These are phyloP conservation scores for Turdus rufiventris DNA, from an alignment of 2,113 vertebrate species.

Conservation along the genomic window DNA sequence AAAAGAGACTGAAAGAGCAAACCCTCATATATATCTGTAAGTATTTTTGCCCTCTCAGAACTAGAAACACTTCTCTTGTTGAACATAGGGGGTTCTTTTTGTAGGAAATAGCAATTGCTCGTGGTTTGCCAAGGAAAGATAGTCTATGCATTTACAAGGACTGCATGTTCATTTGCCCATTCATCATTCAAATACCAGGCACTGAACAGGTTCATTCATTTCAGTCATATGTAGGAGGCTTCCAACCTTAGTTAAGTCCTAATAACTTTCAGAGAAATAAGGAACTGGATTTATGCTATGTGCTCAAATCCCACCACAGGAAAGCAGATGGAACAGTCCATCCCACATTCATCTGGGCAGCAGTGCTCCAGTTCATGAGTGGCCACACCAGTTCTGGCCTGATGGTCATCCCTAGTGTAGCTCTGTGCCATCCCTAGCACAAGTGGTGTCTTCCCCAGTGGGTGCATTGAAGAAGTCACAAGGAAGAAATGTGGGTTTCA, in stretches of 20 bases:
- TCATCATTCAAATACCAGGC: neutral
- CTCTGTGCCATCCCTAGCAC: accelerated
- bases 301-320: neutral
- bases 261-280: neutral
- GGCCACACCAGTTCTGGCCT: neutral
- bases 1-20: neutral
- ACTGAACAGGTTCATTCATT: neutral
- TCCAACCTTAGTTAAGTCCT: neutral
- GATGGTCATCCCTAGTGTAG: accelerated
- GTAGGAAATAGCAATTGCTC: neutral
- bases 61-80: neutral
- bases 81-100: neutral
- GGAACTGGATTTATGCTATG: accelerated
- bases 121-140: neutral
- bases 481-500: neutral
- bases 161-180: neutral
- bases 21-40: neutral
- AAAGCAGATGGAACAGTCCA: neutral
- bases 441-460: accelerated
- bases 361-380: too few relatives aligned
- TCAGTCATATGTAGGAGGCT: neutral
- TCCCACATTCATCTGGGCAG: neutral
- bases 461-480: neutral
- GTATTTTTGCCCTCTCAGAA: neutral
- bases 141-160: neutral